Base-by-base conservation (phyloP, 2,797 vertebrate species). In the Tenualosa thibaudeaui region DNA sequence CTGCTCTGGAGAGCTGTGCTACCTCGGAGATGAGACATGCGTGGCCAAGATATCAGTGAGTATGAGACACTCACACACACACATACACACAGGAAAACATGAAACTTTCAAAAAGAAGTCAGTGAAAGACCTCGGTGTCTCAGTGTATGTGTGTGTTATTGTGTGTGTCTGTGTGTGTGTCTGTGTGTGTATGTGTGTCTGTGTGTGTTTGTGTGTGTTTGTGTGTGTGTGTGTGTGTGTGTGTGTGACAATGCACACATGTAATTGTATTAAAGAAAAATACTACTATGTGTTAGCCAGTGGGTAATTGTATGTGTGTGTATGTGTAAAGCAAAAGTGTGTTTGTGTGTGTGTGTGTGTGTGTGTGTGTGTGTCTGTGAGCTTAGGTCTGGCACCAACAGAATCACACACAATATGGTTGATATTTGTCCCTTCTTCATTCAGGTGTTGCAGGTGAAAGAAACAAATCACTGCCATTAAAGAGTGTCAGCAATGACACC, bases 1-100 rank as follows among this genome's bases (percentile, higher is more conserved):
- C 58, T 98, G 98, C 89, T 99, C 98, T 0, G 98, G 98, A 81
- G 98, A 99, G 88, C 96, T 99, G 62, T 99, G 98, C 89, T 99
- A 99, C 90, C 95, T 99, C 37, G 98, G 98, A 19, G 98, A 99
- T 89, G 98, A 99, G 90, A 96, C 96, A 88, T 99, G 98, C 91
- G 93, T 98, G 85, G 96, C 98, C 31, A 97, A 98, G 94, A 97
- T 97, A 84, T 96, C 98, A 90, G 98, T 99, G 95, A 99, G 98
- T 98, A 84, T 22, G 83, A 10, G 46, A 8, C 4, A 31, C 13
- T 15, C 78, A 62, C 13, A 19, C 4, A 53, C 62, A 13, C n/a
- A 54, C 54, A 19, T 8, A 56, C 12, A 22, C 54, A 56, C 19
- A 22, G 56, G 56, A 58, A 58, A 19, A 58, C 31, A 31, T 31